A percentile compares a stretch with the other conserved stretches of the same genome.
Evolutionary conservation across 35 echinoderm and acorn worm genomes (phyloP).

Genomic region (Lytechinus pictus): DNA sequence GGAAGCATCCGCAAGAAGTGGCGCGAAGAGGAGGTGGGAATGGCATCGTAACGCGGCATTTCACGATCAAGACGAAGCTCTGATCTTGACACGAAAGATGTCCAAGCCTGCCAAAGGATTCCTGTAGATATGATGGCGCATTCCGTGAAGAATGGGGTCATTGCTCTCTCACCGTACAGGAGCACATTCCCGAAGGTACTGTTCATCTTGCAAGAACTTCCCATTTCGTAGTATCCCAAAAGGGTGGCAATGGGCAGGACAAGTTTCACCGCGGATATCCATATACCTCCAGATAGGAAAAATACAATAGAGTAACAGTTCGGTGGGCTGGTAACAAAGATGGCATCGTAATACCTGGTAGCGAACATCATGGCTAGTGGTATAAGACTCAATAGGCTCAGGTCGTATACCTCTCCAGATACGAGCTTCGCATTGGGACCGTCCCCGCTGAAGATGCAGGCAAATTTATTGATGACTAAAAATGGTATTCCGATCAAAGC

Average conservation of each 20-base stretch:
- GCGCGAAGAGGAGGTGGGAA: not conserved
- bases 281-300: not conserved
- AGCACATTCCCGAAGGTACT: not conserved
- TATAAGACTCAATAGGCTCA: not conserved
- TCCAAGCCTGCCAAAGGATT: not conserved
- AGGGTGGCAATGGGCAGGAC: not conserved
- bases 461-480: not conserved
- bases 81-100: not conserved
- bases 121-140: not conserved
- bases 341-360: not conserved
- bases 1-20: not conserved
- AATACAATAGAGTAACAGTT: not conserved
- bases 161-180: not conserved
- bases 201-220: not conserved
- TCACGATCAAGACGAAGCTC: not conserved
- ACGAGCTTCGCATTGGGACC: not conserved
- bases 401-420: not conserved
- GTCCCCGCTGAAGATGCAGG: not conserved
- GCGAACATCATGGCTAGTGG: not conserved
- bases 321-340: not conserved
- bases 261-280: not conserved
- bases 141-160: slow-evolving; percentile 17
- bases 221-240: not conserved
- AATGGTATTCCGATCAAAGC: not conserved
- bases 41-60: not conserved